Conservation (phyloP, 2,888 invertebrate species). For the Lottia gigantea region DNA sequence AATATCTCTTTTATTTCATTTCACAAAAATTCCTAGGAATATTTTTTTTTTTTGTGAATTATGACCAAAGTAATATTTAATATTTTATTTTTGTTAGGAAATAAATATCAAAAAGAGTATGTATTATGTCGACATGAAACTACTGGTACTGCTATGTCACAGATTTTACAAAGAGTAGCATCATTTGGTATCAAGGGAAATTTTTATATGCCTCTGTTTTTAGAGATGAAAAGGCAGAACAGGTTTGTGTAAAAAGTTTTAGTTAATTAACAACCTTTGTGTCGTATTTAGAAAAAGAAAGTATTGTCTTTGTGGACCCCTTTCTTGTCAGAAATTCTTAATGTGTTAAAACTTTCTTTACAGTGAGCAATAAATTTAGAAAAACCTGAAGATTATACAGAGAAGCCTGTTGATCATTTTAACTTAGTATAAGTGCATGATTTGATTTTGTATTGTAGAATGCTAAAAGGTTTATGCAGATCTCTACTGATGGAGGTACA, state of each 20-base stretch:
- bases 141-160: slow-evolving; percentile 35
- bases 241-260: not conserved
- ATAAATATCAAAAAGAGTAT: slow-evolving; percentile 28
- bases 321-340: no score
- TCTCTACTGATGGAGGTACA: slow-evolving; percentile 61
- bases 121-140: slow-evolving; percentile 36
- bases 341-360: no score
- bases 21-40: no score
- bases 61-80: no score
- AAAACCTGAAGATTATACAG: no score
- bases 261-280: no score
- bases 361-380: no score
- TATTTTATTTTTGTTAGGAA: slow-evolving; percentile 22
- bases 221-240: slow-evolving; percentile 22
- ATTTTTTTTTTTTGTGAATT: no score
- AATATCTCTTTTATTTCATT: no score
- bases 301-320: no score
- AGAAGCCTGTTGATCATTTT: no score
- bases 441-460: slow-evolving; percentile 32
- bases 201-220: slow-evolving; percentile 61
- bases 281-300: no score
- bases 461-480: slow-evolving; percentile 50
- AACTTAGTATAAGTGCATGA: not conserved
- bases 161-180: slow-evolving; percentile 43
- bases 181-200: slow-evolving; percentile 60